Conservation (phyloP, 2,113 vertebrate genomes). For the Heterocephalus glaber region DNA sequence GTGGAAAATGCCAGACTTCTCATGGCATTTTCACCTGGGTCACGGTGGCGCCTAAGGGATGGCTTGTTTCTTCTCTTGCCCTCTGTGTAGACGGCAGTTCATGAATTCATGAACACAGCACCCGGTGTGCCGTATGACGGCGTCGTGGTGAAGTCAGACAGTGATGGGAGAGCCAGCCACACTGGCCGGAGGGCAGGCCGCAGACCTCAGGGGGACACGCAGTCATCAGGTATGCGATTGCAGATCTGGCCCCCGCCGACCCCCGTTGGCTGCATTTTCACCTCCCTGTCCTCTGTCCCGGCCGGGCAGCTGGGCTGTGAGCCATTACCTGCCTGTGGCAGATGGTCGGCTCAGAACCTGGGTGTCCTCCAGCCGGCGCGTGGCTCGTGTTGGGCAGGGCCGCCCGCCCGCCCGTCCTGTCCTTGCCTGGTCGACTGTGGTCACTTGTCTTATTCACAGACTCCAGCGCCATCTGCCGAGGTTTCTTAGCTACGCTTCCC, state of each 20-base stretch:
- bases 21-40: not conserved
- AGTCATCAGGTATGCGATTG: not conserved
- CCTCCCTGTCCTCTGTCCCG: not conserved
- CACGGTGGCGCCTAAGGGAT: not conserved
- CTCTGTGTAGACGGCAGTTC: not conserved
- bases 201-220: not conserved
- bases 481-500: conserved; percentile 23
- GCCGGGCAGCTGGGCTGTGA: not conserved
- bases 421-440: not conserved
- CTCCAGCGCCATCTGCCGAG: not conserved
- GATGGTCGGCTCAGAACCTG: not conserved
- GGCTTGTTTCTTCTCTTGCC: conserved; percentile 3
- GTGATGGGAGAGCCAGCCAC: too few relatives aligned
- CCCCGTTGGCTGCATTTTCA: not conserved
- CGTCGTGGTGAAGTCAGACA: rapidly evolving
- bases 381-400: not conserved
- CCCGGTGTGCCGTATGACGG: not conserved
- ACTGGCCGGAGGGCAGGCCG: not conserved
- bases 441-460: not conserved
- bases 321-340: not conserved
- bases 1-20: too few relatives aligned
- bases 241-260: not conserved
- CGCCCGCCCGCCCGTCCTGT: not conserved
- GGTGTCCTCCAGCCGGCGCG: not conserved
- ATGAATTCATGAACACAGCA: not conserved